Percentiles rank a stretch among this genome's conserved stretches.
These are phyloP conservation scores for Cynodonichthys magdalenae DNA, from an alignment of 2,797 vertebrate species.

Conservation along the genomic window DNA sequence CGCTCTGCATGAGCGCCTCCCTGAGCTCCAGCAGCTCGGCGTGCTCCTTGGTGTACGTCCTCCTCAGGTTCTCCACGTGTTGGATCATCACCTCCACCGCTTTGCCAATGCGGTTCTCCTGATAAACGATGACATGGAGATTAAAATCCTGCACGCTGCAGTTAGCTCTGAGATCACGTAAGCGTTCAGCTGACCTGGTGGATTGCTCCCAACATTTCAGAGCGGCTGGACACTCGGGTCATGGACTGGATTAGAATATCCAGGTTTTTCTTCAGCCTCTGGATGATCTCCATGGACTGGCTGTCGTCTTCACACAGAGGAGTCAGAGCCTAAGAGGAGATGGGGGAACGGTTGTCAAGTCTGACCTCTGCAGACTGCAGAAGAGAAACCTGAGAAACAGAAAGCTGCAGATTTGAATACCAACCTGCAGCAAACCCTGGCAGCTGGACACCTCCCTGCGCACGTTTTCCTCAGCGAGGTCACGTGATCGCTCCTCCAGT, in stretches of 20 bases:
- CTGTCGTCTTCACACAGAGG: constrained; percentile 92
- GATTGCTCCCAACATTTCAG: constrained; percentile 96
- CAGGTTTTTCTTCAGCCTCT: constrained; percentile 91
- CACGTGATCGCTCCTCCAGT: constrained; percentile 93
- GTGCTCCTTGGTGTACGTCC: constrained; percentile 94
- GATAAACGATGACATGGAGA: neutral
- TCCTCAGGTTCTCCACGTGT: constrained; percentile 95
- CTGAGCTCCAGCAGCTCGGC: constrained; percentile 91
- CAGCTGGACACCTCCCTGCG: constrained; percentile 91
- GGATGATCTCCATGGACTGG: constrained; percentile 92
- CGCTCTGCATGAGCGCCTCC: constrained; percentile 87
- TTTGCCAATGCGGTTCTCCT: constrained; percentile 94
- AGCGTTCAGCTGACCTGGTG: constrained; percentile 87
- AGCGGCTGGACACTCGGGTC: constrained; percentile 89
- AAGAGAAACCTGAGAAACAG: neutral
- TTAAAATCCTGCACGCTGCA: too few relatives aligned
- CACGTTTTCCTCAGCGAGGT: constrained; percentile 94
- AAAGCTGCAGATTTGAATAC: neutral
- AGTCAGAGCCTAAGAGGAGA: constrained; percentile 81
- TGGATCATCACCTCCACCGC: constrained; percentile 98
- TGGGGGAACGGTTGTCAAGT: neutral
- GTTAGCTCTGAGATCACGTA: too few relatives aligned
- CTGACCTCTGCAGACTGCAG: neutral
- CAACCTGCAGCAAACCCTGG: constrained; percentile 89
- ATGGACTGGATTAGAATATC: constrained; percentile 90